Evolutionary conservation across 2,888 invertebrate species (phyloP).

Genomic region (Xestia rhomboidea): DNA sequence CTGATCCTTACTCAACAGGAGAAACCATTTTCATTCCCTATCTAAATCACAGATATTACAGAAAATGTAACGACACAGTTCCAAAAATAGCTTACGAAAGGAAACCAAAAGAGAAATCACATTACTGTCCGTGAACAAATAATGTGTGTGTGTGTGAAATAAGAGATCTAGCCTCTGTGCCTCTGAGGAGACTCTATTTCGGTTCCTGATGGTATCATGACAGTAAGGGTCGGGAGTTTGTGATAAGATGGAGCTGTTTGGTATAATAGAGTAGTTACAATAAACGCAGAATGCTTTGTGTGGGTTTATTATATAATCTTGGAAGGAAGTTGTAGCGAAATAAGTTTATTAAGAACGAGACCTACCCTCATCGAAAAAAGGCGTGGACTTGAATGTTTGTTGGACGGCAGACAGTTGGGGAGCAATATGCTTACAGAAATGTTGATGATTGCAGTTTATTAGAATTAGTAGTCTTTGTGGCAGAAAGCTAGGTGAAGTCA

Average conservation of each 20-base stretch:
- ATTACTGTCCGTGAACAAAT: conserved; percentile 38
- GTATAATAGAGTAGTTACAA: background rate
- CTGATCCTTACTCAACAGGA: background rate
- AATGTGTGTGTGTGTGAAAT: conserved; percentile 49
- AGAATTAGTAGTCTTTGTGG: background rate
- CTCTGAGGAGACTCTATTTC: conserved; percentile 37
- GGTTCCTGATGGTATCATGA: conserved; percentile 48
- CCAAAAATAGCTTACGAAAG: conserved; percentile 24
- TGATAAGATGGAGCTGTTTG: conserved; percentile 14
- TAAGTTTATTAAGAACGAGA: background rate
- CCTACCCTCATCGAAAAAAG: background rate
- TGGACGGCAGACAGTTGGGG: background rate
- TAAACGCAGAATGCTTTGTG: background rate
- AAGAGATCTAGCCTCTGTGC: conserved; percentile 47
- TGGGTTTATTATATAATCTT: background rate
- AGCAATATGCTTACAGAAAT: background rate
- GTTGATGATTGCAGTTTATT: background rate
- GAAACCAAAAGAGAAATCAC: conserved; percentile 16
- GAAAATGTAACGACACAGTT: background rate
- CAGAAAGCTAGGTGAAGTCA: background rate
- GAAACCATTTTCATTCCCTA: background rate
- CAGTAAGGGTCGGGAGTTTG: conserved; percentile 3
- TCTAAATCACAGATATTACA: conserved; percentile 4
- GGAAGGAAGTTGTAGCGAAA: background rate
- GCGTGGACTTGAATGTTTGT: background rate